These are phyloP conservation scores for Centruroides sculpturatus DNA, from an alignment of 1,140 invertebrate genomes.

Conservation along the genomic window DNA sequence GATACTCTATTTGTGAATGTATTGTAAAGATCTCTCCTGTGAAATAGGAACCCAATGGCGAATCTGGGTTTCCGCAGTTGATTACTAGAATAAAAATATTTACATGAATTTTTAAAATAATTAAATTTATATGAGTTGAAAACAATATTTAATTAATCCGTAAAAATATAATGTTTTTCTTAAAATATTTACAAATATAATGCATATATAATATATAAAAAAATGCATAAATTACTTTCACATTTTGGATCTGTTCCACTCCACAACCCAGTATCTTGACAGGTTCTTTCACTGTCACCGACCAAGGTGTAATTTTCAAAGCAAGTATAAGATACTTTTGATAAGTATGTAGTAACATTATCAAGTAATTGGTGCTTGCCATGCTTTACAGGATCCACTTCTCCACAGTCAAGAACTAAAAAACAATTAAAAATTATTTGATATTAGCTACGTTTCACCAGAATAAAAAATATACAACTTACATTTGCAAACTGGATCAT, in stretches of 20 bases:
- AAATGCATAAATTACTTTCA: slow-evolving; percentile 14
- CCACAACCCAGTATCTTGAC: slow-evolving; percentile 65
- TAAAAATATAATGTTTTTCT: no score
- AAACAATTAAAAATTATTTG: not conserved
- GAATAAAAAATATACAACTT: slow-evolving; percentile 1
- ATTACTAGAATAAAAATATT: slow-evolving; percentile 45
- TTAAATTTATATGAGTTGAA: no score
- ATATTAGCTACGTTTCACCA: not conserved
- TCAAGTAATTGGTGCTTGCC: slow-evolving; percentile 47
- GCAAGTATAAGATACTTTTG: slow-evolving; percentile 53
- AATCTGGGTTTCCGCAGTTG: slow-evolving; percentile 70
- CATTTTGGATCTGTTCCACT: slow-evolving; percentile 35
- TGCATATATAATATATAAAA: not conserved
- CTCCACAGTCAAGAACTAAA: slow-evolving; percentile 58
- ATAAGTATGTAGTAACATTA: slow-evolving; percentile 53
- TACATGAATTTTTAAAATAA: no score
- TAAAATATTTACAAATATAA: no score
- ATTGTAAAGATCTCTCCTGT: slow-evolving; percentile 74
- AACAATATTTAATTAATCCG: no score
- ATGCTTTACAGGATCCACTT: slow-evolving; percentile 57
- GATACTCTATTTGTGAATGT: slow-evolving; percentile 68
- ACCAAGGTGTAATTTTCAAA: slow-evolving; percentile 70
- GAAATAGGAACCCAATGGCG: slow-evolving; percentile 63
- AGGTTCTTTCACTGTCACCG: slow-evolving; percentile 44
- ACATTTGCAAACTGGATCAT: slow-evolving; percentile 22